A percentile compares a stretch with the other conserved stretches of the same genome.
Evolutionary conservation across 2,888 invertebrate genomes (phyloP).

Genomic region (Lasioglossum calceatum): DNA sequence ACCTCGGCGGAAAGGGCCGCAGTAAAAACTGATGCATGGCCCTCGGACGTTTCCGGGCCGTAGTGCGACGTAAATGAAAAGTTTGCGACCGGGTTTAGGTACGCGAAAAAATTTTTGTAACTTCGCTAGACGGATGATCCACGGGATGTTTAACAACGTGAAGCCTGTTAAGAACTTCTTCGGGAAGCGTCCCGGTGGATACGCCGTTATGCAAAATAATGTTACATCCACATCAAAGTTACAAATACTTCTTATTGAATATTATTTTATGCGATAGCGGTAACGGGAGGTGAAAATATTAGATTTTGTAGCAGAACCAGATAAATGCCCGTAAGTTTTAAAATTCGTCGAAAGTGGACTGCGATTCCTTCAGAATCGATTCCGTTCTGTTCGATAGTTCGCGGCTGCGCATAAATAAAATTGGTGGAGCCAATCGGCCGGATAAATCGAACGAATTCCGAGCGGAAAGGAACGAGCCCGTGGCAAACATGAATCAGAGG

Average conservation of each 20-base stretch:
- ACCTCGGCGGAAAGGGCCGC: constrained; percentile 8
- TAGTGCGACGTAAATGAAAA: constrained; percentile 20
- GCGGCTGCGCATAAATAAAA: not conserved
- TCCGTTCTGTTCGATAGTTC: not conserved
- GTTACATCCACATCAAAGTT: no score
- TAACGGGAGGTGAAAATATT: no score
- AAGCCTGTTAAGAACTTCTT: not conserved
- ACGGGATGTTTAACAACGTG: not conserved
- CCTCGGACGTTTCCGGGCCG: not conserved
- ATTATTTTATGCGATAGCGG: no score
- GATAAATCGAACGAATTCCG: constrained; percentile 3
- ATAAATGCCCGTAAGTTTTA: no score
- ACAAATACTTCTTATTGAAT: no score
- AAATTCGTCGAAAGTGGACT: not conserved
- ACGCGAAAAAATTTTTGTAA: not conserved
- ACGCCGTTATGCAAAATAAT: not conserved
- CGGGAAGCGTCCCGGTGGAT: not conserved
- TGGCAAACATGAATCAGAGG: not conserved
- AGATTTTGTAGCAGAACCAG: no score
- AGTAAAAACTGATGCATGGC: constrained; percentile 19
- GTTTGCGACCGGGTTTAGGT: constrained; percentile 25
- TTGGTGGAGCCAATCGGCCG: not conserved
- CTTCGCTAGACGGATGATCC: not conserved
- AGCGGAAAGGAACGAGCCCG: not conserved
- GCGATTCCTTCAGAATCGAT: not conserved